phyloP scores from a whole-genome alignment of 2,888 invertebrate species.

The Agrotis puta region DNA sequence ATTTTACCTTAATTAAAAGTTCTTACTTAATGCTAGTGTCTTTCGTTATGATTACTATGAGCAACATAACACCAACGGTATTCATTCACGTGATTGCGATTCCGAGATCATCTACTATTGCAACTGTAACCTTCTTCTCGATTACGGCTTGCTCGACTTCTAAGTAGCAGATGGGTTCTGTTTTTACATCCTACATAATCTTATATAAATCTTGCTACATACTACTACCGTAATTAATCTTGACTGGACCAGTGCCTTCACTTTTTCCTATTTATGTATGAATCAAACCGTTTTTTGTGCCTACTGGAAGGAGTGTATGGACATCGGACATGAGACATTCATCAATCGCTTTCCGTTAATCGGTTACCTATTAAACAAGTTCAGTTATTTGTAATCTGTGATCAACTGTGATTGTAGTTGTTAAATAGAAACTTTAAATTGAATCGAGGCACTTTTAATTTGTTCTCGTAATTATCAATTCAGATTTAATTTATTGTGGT shows the following conservation, averaged over 20 bases:
- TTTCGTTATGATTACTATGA: no score
- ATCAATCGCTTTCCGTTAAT: constrained; percentile 50
- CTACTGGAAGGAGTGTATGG: constrained; percentile 32
- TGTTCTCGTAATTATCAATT: constrained; percentile 29
- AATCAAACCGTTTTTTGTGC: constrained; percentile 50
- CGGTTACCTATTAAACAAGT: constrained; percentile 39
- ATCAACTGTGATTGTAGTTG: constrained; percentile 32
- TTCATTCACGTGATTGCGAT: constrained; percentile 22
- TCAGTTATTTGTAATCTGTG: constrained; percentile 48
- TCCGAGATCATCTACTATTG: constrained; percentile 12
- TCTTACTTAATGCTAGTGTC: no score
- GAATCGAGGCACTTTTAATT: constrained; percentile 24
- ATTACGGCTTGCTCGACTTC: constrained; percentile 36
- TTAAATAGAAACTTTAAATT: constrained; percentile 38
- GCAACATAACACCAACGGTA: not conserved
- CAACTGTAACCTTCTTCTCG: constrained; percentile 26
- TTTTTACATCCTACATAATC: constrained; percentile 33
- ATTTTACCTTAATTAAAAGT: no score
- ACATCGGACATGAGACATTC: constrained; percentile 48
- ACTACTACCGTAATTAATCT: constrained; percentile 51
- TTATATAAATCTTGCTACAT: constrained; percentile 46
- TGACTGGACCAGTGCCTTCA: constrained; percentile 42
- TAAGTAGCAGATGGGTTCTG: constrained; percentile 22
- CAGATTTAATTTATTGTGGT: constrained; percentile 2
- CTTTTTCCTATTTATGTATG: constrained; percentile 54